phyloP scores from a whole-genome alignment of 1,140 invertebrate species.

The Dinoponera quadriceps region DNA sequence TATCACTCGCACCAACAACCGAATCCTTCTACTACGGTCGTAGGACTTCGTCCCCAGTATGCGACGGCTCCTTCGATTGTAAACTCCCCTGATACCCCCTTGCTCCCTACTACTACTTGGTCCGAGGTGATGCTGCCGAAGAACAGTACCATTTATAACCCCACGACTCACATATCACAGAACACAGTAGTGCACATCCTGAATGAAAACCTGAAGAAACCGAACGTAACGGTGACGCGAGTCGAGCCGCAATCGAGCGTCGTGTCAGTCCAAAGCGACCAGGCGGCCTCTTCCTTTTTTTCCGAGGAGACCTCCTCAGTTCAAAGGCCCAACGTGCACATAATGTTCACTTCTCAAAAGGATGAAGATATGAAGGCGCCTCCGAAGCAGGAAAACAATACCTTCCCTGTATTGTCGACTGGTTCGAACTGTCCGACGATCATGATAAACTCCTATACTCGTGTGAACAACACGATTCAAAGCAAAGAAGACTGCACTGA shows the following conservation, averaged over 20 bases:
- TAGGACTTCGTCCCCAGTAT: slow-evolving; percentile 10
- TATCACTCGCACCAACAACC: neutral
- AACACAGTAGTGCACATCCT: slow-evolving; percentile 82
- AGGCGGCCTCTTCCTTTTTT: neutral
- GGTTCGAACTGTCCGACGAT: slow-evolving; percentile 80
- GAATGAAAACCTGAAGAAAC: slow-evolving; percentile 74
- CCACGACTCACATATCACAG: slow-evolving; percentile 77
- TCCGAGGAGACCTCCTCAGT: neutral
- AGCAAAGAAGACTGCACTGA: slow-evolving; percentile 84
- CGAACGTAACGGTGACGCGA: slow-evolving; percentile 71
- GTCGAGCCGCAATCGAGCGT: slow-evolving; percentile 46
- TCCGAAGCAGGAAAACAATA: slow-evolving; percentile 43
- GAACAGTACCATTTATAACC: slow-evolving; percentile 48
- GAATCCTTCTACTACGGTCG: neutral
- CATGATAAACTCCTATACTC: slow-evolving; percentile 82
- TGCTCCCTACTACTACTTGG: neutral
- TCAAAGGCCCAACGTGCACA: slow-evolving; percentile 77
- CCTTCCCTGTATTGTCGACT: slow-evolving; percentile 2
- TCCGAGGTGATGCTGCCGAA: neutral
- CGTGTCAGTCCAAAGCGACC: neutral
- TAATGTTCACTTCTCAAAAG: slow-evolving; percentile 79
- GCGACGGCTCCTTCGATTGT: neutral
- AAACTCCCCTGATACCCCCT: neutral
- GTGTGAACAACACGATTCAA: slow-evolving; percentile 83
- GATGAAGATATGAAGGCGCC: slow-evolving; percentile 60